A percentile compares a stretch with the other conserved stretches of the same genome.
Conservation (phyloP, 2,113 vertebrate genomes). For the Xiphophorus couchianus region DNA sequence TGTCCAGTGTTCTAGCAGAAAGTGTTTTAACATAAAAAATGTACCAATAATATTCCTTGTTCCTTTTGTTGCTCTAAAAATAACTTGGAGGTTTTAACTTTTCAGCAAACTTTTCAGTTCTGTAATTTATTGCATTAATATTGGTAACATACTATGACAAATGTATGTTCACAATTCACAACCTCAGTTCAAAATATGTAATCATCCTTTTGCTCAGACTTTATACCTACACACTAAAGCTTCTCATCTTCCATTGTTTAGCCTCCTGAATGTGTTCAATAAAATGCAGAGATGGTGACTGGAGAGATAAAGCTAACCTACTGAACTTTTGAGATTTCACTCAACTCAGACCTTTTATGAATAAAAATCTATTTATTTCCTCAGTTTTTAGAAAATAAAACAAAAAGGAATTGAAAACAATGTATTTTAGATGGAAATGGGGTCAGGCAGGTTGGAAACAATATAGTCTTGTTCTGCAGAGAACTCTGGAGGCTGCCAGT, state of each 20-base stretch:
- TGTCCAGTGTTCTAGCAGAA: no score
- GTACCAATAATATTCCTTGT: no score
- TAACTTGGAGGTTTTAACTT: not conserved
- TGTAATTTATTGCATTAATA: not conserved
- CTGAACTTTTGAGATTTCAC: not conserved
- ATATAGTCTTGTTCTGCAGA: slow-evolving; percentile 78
- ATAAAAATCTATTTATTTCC: not conserved
- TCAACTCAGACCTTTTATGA: not conserved
- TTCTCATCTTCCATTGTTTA: no score
- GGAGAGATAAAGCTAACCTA: no score
- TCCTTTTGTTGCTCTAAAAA: no score
- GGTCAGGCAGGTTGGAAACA: slow-evolving; percentile 55
- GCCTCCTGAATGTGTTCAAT: no score
- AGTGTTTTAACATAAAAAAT: no score
- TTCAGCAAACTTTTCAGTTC: not conserved
- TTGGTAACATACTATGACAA: no score
- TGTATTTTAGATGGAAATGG: slow-evolving; percentile 52
- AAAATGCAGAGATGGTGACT: no score
- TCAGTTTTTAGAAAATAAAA: not conserved
- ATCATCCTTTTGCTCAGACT: not conserved
- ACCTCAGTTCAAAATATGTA: not conserved
- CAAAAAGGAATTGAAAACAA: not conserved
- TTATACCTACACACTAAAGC: not conserved
- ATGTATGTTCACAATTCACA: not conserved
- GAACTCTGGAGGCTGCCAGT: slow-evolving; percentile 88